Percentiles rank a stretch among this genome's conserved stretches.
Conservation (phyloP, 2,113 vertebrate genomes). For the Sorex araneus region DNA sequence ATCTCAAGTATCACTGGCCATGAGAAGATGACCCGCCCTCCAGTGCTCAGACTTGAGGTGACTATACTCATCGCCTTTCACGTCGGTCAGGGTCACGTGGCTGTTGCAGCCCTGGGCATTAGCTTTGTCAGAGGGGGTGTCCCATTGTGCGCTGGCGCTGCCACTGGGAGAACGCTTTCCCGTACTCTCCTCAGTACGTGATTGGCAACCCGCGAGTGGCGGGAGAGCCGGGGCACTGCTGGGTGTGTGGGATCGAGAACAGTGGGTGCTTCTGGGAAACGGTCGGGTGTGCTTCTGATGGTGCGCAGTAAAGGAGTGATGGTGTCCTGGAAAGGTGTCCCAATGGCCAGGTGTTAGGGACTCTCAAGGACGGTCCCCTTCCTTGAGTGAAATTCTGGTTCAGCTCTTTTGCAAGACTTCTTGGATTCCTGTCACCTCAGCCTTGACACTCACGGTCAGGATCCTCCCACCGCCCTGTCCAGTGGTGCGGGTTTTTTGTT, state of each 20-base stretch:
- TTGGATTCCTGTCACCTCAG: background rate
- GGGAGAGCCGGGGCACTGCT: background rate
- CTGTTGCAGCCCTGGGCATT: background rate
- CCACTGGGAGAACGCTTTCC: background rate
- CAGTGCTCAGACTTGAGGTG: constrained; percentile 82
- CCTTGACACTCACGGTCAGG: background rate
- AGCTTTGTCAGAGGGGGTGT: no score
- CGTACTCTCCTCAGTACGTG: background rate
- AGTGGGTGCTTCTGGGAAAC: background rate
- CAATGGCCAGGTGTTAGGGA: background rate
- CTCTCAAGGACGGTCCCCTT: no score
- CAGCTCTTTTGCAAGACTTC: background rate
- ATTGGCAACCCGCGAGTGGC: background rate
- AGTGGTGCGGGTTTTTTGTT: no score
- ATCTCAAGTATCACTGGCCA: constrained; percentile 93
- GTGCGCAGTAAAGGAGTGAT: background rate
- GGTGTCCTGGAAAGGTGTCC: background rate
- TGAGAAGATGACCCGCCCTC: constrained; percentile 83
- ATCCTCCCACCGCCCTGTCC: no score
- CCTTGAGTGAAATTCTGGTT: background rate
- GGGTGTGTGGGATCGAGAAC: constrained; percentile 8
- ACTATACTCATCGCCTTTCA: constrained; percentile 73
- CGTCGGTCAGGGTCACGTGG: background rate
- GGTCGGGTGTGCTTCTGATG: constrained; percentile 48
- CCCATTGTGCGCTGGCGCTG: background rate